These are phyloP conservation scores for Atta colombica DNA, from an alignment of 1,140 invertebrate genomes.

Conservation along the genomic window DNA sequence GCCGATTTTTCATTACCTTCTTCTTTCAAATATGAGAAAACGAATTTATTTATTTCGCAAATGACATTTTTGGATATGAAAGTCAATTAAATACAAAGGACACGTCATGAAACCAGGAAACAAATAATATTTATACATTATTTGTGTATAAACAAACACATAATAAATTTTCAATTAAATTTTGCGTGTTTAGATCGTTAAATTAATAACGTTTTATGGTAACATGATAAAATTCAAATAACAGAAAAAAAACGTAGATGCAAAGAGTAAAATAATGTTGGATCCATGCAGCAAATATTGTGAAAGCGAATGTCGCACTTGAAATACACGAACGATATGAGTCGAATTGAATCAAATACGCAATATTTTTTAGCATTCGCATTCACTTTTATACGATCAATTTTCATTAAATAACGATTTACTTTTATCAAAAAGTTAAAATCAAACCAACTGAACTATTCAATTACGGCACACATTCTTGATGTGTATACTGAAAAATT, in stretches of 20 bases:
- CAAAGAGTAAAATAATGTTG: constrained; percentile 7
- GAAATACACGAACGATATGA: constrained; percentile 48
- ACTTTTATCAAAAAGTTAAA: constrained; percentile 22
- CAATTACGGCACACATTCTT: constrained; percentile 2
- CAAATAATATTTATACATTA: constrained; percentile 1
- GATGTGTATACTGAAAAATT: not conserved
- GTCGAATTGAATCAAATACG: constrained; percentile 25
- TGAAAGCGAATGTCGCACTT: constrained; percentile 26
- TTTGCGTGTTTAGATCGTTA: not conserved
- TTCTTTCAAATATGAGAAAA: not conserved
- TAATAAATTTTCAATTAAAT: not conserved
- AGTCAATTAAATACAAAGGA: not conserved
- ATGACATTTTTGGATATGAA: not conserved
- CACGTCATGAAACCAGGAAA: no score
- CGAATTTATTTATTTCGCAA: not conserved
- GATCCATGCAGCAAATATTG: not conserved
- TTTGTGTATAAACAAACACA: not conserved
- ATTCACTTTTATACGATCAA: constrained; percentile 40
- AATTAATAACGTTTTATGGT: not conserved
- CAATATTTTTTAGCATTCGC: constrained; percentile 40
- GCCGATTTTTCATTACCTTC: constrained; percentile 46
- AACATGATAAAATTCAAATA: constrained; percentile 4
- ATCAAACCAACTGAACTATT: constrained; percentile 20
- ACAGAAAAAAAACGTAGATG: not conserved
- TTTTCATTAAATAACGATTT: constrained; percentile 52